phyloP scores from a whole-genome alignment of 2,113 vertebrate genomes.

The Sitta europaea region DNA sequence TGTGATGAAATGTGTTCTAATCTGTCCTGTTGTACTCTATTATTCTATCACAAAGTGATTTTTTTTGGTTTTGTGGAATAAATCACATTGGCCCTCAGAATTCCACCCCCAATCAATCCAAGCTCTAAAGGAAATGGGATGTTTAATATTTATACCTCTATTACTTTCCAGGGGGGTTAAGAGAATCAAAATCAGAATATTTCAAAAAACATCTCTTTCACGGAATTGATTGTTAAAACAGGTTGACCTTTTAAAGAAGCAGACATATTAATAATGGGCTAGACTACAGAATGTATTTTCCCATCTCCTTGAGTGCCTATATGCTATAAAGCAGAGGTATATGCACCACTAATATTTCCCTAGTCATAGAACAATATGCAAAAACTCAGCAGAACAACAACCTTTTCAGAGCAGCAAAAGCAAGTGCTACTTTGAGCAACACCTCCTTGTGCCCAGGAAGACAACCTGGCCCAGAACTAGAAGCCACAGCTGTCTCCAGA shows the following conservation, averaged over 20 bases:
- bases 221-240: conserved; percentile 30
- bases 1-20: neutral
- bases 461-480: neutral
- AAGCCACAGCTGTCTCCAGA: neutral
- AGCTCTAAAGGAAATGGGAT: conserved; percentile 39
- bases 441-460: neutral
- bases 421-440: neutral
- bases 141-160: conserved; percentile 62
- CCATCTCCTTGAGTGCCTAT: neutral
- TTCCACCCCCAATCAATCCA: neutral
- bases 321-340: neutral
- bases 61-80: neutral
- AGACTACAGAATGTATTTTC: neutral
- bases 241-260: conserved; percentile 45
- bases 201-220: conserved; percentile 7
- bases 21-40: neutral
- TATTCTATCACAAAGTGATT: conserved; percentile 5
- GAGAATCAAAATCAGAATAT: conserved; percentile 37
- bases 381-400: neutral
- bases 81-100: neutral
- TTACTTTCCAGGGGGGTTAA: conserved; percentile 28
- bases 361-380: neutral
- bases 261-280: conserved; percentile 20
- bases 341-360: neutral
- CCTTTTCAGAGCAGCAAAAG: neutral